These are phyloP conservation scores for Sciurus carolinensis DNA, from an alignment of 2,797 vertebrate species.

Conservation along the genomic window DNA sequence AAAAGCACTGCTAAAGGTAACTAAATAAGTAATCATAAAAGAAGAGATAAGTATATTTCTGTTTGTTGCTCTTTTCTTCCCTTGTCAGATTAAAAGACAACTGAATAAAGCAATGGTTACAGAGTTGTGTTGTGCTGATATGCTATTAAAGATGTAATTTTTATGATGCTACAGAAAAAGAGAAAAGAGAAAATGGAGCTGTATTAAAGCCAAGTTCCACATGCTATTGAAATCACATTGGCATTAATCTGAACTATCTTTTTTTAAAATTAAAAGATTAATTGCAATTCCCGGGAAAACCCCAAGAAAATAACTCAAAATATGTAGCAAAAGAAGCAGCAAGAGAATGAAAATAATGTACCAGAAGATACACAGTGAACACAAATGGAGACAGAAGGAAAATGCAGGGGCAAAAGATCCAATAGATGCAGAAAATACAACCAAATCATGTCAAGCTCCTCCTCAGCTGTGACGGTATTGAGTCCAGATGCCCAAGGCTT, in stretches of 20 bases:
- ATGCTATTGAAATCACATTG: background rate
- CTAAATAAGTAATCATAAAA: background rate
- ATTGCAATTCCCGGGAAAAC: background rate
- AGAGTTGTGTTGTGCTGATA: background rate
- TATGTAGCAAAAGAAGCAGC: background rate
- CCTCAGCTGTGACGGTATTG: background rate
- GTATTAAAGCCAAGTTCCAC: background rate
- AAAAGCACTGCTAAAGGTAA: background rate
- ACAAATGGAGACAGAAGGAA: background rate
- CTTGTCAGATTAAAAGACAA: constrained; percentile 3
- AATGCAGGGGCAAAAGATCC: background rate
- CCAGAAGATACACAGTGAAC: background rate
- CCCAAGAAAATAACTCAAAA: background rate
- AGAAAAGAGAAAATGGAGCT: background rate
- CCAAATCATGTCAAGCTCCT: background rate
- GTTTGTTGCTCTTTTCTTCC: background rate
- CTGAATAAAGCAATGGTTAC: background rate
- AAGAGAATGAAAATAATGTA: background rate
- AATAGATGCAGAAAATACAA: background rate
- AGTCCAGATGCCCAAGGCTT: background rate
- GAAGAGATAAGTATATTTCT: background rate
- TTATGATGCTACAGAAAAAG: background rate
- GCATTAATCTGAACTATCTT: background rate
- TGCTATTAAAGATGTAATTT: background rate
- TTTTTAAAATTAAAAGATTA: background rate